These are phyloP conservation scores for Penaeus chinensis DNA, from an alignment of 1,140 invertebrate species.

Conservation along the genomic window DNA sequence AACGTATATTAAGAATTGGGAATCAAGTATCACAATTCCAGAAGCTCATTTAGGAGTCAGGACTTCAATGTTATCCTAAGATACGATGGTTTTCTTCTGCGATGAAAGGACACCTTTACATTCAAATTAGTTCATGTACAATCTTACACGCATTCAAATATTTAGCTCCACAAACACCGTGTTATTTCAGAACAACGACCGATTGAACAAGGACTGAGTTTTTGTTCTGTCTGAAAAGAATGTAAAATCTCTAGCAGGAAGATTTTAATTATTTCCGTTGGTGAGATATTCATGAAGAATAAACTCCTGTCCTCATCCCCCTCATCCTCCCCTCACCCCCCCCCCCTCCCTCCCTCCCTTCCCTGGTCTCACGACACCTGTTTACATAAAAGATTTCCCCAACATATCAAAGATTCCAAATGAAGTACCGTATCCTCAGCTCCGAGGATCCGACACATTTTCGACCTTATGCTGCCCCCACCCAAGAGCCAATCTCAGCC, in stretches of 20 bases:
- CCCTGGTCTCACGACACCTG: conserved; percentile 30
- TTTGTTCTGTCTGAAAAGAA: background rate
- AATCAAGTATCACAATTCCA: too few species aligned
- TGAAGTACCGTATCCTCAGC: background rate
- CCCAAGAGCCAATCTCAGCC: background rate
- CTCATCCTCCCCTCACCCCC: too few species aligned
- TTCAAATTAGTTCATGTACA: conserved; percentile 5
- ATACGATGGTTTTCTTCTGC: background rate
- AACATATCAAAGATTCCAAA: conserved; percentile 40
- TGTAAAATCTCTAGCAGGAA: background rate
- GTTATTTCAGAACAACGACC: conserved; percentile 16
- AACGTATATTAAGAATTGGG: too few species aligned
- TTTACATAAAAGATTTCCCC: conserved; percentile 47
- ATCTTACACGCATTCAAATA: conserved; percentile 7
- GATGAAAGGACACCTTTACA: conserved; percentile 3
- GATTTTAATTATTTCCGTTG: background rate
- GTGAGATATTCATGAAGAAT: conserved; percentile 15
- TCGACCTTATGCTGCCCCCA: background rate
- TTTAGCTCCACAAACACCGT: conserved; percentile 4
- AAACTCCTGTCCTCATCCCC: too few species aligned
- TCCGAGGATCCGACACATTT: background rate
- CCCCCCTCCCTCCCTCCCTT: background rate
- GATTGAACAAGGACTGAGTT: background rate
- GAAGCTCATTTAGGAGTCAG: too few species aligned
- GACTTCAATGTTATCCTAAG: background rate